Base-by-base conservation (phyloP, 2,888 invertebrate genomes). In the Geophilus truncorum region DNA sequence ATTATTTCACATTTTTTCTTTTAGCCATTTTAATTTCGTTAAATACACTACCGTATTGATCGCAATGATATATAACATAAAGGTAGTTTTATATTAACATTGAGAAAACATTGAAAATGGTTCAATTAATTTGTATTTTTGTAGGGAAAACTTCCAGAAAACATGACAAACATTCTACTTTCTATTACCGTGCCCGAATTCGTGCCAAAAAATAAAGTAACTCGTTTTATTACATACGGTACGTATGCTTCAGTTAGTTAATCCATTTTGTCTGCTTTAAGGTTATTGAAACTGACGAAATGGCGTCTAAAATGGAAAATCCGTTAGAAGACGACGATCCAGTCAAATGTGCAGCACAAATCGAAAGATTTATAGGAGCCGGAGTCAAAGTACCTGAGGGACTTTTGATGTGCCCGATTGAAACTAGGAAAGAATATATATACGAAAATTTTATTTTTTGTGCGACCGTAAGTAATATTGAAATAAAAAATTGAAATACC, bases 1-100 rank as follows among this genome's bases (percentile, higher is more conserved):
- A 25, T 21, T 1, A 77, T 36, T 5, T 25, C 6, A n/a, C 12
- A 57, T 21, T 77, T 79, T 9, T 77, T 79, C 36, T 40, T 77
- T 32, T 23, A 81, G 81, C 51, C 82, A 82, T 81, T 40, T 80
- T 18, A 75, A 45, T 78, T 82, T 81, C 36, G 45, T 82, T n/a
- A 23, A 40, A 45, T 62, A 81, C n/a, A 51, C 76, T n/a, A 77
- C 81, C 12, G 18, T 30, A 3, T 40, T 81, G n/a, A 32, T 79
- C 10, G 82, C 81, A 0, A 9, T 23, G 3, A 75, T 81, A 1
- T 82, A 77, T 34, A 21, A 70, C 21, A 57, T 57, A 4, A 57
- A 57, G 4, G 57, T 57, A 57, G 15, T 7, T 21, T 21, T 9
- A 23, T 21, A 57, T 21, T 21, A 6, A 18, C 2, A 57, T 12